Evolutionary conservation across 2,888 invertebrate genomes (phyloP).

Genomic region (Eumacrocentrus americanus): DNA sequence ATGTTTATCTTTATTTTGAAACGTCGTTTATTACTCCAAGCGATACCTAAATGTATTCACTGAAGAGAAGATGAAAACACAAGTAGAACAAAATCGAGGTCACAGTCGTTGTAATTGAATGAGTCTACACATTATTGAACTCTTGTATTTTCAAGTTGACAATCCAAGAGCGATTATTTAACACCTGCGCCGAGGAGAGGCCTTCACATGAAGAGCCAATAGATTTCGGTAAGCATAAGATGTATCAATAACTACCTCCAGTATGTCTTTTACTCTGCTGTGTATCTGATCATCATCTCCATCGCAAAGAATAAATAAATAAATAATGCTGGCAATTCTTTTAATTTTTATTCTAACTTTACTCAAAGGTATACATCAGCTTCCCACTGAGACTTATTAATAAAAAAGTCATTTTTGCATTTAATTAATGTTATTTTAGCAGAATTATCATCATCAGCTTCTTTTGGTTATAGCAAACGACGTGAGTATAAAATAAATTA

Average conservation of each 20-base stretch:
- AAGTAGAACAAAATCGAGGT: not conserved
- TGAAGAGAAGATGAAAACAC: no score
- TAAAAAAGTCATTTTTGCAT: not conserved
- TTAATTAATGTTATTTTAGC: conserved; percentile 6
- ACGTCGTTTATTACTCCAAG: no score
- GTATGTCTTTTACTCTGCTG: not conserved
- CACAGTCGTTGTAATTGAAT: not conserved
- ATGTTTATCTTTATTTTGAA: no score
- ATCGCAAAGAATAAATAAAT: no score
- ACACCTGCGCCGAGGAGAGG: conserved; percentile 27
- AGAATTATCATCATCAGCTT: conserved; percentile 5
- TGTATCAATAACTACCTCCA: not conserved
- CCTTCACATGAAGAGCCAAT: not conserved
- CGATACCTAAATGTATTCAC: no score
- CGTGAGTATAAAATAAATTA: conserved; percentile 34
- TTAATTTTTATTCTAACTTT: conserved; percentile 8
- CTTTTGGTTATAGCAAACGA: conserved; percentile 45
- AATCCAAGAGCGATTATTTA: conserved; percentile 28
- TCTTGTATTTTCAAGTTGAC: not conserved
- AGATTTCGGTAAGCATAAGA: not conserved
- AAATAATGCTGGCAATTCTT: not conserved
- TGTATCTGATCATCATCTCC: not conserved
- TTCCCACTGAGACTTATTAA: not conserved
- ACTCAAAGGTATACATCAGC: not conserved
- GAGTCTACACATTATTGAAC: not conserved